Conservation (phyloP, 2,113 vertebrate genomes). For the Mormyrus iriodes region DNA sequence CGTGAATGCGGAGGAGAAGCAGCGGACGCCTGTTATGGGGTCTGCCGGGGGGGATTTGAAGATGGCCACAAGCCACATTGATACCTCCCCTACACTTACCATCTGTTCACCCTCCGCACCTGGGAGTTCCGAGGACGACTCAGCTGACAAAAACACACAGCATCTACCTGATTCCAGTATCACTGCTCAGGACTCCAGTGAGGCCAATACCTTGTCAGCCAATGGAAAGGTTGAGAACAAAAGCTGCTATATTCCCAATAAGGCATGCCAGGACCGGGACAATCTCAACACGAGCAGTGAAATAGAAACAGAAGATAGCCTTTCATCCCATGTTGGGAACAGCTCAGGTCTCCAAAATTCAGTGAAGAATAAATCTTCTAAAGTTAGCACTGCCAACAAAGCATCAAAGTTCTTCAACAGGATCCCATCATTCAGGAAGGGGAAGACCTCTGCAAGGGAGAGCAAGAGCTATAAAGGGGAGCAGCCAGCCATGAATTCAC, state of each 20-base stretch:
- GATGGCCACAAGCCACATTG: background rate
- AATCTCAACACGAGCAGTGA: constrained; percentile 43
- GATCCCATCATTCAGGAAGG: constrained; percentile 57
- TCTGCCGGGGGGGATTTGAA: background rate
- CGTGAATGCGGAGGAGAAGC: background rate
- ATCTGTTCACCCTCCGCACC: background rate
- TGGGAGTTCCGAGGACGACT: background rate
- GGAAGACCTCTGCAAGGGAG: constrained; percentile 32
- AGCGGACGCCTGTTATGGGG: background rate
- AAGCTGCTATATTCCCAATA: constrained; percentile 30
- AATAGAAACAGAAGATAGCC: constrained; percentile 43
- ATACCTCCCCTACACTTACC: background rate
- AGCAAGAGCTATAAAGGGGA: constrained; percentile 25
- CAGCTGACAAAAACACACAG: background rate
- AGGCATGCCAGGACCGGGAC: constrained; percentile 40
- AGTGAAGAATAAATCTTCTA: constrained; percentile 37
- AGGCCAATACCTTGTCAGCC: constrained; percentile 21
- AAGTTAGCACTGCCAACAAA: background rate
- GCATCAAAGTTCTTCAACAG: constrained; percentile 53
- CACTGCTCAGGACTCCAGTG: background rate
- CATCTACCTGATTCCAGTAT: constrained; percentile 21
- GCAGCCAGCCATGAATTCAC: constrained; percentile 3
- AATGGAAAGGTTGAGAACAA: constrained; percentile 19
- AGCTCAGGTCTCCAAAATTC: constrained; percentile 41
- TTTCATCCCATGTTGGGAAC: constrained; percentile 32